Evolutionary conservation across 2,113 vertebrate genomes (phyloP).

Genomic region (Brienomyrus brachyistius): DNA sequence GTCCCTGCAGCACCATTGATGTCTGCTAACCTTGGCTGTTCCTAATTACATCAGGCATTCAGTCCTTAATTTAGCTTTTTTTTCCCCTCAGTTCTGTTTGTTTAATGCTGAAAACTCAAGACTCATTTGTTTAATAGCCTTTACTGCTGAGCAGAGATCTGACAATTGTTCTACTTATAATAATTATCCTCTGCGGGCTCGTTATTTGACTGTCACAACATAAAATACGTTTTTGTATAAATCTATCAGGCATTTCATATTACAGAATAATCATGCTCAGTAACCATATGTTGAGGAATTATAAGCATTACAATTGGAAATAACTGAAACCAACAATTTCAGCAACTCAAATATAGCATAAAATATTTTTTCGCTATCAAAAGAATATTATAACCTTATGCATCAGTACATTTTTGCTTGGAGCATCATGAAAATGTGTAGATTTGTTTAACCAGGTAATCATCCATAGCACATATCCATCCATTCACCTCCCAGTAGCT

Average conservation of each 20-base stretch:
- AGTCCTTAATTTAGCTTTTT: constrained; percentile 67
- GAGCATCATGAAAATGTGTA: not conserved
- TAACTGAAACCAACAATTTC: not conserved
- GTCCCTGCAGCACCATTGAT: constrained; percentile 48
- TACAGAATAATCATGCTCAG: not conserved
- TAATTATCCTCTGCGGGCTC: constrained; percentile 19
- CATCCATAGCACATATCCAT: not conserved
- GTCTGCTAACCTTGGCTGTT: constrained; percentile 63
- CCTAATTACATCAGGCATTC: constrained; percentile 68
- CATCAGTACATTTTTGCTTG: not conserved
- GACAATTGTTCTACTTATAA: constrained; percentile 32
- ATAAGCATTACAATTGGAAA: not conserved
- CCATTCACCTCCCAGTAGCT: not conserved
- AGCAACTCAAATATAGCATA: not conserved
- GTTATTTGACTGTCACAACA: not conserved
- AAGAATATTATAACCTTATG: not conserved
- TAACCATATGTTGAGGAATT: not conserved
- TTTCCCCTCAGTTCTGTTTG: constrained; percentile 59
- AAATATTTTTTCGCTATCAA: not conserved
- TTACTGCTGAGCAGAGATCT: constrained; percentile 41
- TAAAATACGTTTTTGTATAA: not conserved
- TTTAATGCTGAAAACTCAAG: constrained; percentile 57
- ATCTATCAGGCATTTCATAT: not conserved
- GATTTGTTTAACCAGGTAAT: not conserved
- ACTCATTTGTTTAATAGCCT: constrained; percentile 51